These are phyloP conservation scores for Priocnemis perturbator DNA, from an alignment of 2,888 invertebrate genomes.

Conservation along the genomic window DNA sequence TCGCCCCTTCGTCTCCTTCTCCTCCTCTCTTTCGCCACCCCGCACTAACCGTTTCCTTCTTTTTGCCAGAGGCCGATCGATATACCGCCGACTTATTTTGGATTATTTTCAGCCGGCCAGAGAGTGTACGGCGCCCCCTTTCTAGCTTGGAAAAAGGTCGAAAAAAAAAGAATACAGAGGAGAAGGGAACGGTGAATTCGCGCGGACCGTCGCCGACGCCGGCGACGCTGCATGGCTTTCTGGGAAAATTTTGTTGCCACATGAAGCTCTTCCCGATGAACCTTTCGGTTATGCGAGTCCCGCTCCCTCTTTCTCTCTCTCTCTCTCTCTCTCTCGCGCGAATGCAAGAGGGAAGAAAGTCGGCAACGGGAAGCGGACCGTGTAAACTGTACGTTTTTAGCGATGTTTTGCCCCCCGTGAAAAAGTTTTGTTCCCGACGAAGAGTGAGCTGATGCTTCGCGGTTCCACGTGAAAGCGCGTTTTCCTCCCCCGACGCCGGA, in stretches of 20 bases:
- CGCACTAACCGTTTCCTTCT: conserved; percentile 50
- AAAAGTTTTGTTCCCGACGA: too few relatives aligned
- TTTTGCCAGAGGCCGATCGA: conserved; percentile 63
- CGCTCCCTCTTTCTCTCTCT: too few relatives aligned
- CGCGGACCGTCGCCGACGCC: conserved; percentile 42
- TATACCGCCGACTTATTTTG: conserved; percentile 65
- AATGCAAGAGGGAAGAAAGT: conserved; percentile 1
- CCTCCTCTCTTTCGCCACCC: conserved; percentile 4
- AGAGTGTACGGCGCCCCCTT: conserved; percentile 40
- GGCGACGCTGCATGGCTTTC: conserved; percentile 46
- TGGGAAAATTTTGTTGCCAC: conserved; percentile 50
- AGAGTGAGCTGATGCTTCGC: too few relatives aligned
- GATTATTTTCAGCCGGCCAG: conserved; percentile 63
- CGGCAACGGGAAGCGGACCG: background rate
- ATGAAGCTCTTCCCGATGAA: too few relatives aligned
- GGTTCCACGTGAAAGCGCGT: too few relatives aligned
- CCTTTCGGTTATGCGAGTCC: too few relatives aligned
- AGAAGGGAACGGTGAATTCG: conserved; percentile 50
- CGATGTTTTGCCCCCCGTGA: too few relatives aligned
- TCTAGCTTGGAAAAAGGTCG: conserved; percentile 4
- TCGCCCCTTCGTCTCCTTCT: conserved; percentile 35
- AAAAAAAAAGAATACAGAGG: background rate
- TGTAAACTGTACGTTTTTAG: too few relatives aligned
- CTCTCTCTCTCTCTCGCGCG: too few relatives aligned
- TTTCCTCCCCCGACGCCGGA: background rate